Evolutionary conservation across 1,140 invertebrate genomes (phyloP), one percentile per base, ranked within the genome.

Genomic region (Forficula auricularia): DNA sequence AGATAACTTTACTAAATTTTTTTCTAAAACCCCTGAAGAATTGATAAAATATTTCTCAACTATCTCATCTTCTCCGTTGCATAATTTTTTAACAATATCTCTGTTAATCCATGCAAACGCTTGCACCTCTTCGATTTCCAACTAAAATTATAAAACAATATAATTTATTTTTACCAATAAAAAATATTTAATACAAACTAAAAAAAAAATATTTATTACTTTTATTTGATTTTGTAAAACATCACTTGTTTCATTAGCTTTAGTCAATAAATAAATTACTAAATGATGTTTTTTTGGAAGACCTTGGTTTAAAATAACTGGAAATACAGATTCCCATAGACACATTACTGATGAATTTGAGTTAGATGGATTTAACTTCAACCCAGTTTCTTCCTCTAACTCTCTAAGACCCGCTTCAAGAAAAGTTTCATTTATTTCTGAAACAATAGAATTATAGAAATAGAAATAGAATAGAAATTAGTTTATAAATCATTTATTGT

Each of bases 281-380:
- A 62, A 45, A 48, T 64, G 62, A 47, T 64, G 62, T 37, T 57
- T 48, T 20, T 42, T 52, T 16, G 62, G 60, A 2, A 48, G 40
- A 8, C 60, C 62, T 3, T 54, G 13, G 7, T 46, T 44, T 7
- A 61, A 47, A 31, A 56, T 48, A 12, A 57, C 45, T 14, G 62
- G 62, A 47, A 49, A 64, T 6, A 55, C 54, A 3, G 58, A 59
- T 52, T 63, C 61, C 61, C 61, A 63, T 32, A 60, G 34, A 14
- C 57, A 51, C 6, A 63, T 13, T 2, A 57, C 16, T 9, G 52
- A 34, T 32, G 46, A 42, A 15, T 47, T 42, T 18, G 42, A 38
- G 9, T 42, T 37, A n/a, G 10, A 13, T 6, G 40, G 10, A 36
- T 43, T 22, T 3, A 59, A 45, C 27, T 49, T 19, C 2, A 63